phyloP scores from a whole-genome alignment of 2,888 invertebrate genomes.

The Macaria liturata region DNA sequence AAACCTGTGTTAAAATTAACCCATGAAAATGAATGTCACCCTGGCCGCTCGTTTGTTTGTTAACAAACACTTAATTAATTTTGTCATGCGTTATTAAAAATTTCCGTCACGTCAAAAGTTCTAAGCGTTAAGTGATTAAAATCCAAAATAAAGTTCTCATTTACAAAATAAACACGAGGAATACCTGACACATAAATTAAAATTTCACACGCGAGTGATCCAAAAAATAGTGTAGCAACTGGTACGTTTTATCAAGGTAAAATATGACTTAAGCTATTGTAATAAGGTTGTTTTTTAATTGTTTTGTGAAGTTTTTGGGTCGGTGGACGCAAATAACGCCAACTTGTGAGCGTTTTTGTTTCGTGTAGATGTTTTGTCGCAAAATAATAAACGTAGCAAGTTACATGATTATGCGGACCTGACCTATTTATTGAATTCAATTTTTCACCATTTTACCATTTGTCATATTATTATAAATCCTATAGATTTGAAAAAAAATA shows the following conservation, averaged over 20 bases:
- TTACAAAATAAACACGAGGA: conserved; percentile 14
- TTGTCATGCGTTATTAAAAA: too few species aligned
- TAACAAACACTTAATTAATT: too few species aligned
- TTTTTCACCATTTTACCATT: too few species aligned
- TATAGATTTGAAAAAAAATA: too few species aligned
- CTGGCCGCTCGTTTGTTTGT: too few species aligned
- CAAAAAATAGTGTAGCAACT: conserved; percentile 22
- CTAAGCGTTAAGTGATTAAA: conserved; percentile 6
- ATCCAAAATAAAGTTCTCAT: conserved; percentile 9
- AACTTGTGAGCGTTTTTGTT: conserved; percentile 29
- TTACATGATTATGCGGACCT: conserved; percentile 21
- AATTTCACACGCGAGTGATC: conserved; percentile 22
- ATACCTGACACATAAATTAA: conserved; percentile 25
- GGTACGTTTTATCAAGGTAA: conserved; percentile 16
- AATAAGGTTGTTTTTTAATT: conserved; percentile 27
- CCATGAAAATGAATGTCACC: too few species aligned
- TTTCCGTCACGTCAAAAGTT: conserved; percentile 1
- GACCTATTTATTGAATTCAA: too few species aligned
- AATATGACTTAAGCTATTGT: conserved; percentile 21
- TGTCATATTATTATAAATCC: too few species aligned
- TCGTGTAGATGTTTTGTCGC: conserved; percentile 15
- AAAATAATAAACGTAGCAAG: conserved; percentile 28
- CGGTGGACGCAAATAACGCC: conserved; percentile 24
- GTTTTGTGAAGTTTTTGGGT: conserved; percentile 14
- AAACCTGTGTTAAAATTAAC: too few species aligned